Base-by-base conservation (phyloP, 2,113 vertebrate species). In the Heterocephalus glaber region DNA sequence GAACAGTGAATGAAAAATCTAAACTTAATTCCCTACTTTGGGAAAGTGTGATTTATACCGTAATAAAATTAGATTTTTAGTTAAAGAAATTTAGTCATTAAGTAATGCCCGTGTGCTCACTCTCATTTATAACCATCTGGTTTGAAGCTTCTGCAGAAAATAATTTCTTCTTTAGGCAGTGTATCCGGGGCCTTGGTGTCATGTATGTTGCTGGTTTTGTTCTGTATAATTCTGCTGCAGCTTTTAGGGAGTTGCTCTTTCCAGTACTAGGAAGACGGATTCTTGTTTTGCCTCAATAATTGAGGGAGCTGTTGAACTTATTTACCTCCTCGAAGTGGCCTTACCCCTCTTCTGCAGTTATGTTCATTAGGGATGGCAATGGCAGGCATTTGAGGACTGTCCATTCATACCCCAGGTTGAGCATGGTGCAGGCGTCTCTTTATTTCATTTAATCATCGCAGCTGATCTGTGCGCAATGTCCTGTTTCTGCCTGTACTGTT, bases 21-120 rank as follows among this genome's bases (percentile, higher is more conserved):
- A 89, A 98, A 98, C 92, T 92, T 92, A 85, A 91, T 97, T 97
- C 96, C 91, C 93, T 82, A 41, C 80, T 98, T 98, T 90, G 95
- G 97, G 98, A 98, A 97, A 92, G 28, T 90, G 30, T 97, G 98
- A 98, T 98, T 98, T 98, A 98, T 98, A 83, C 96, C 93, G 61
- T 95, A 96, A 97, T 98, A 97, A 98, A 98, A 98, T 98, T 98
- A 98, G 97, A 97, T 97, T 97, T 98, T 98, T 98, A 98, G 98
- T 98, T 98, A 98, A 98, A 98, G 97, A 97, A 97, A 98, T 98
- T 97, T 98, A 98, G 97, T 97, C 98, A 97, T 98, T 98, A 98
- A 98, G 93, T 89, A 96, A 97, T 98, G 97, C 96, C 97, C 86
- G 56, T 97, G 97, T 61, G 92, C 95, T 98, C 97, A 97, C 95